Base-by-base conservation (phyloP, 2,113 vertebrate genomes). In the Cochlearius cochlearius region DNA sequence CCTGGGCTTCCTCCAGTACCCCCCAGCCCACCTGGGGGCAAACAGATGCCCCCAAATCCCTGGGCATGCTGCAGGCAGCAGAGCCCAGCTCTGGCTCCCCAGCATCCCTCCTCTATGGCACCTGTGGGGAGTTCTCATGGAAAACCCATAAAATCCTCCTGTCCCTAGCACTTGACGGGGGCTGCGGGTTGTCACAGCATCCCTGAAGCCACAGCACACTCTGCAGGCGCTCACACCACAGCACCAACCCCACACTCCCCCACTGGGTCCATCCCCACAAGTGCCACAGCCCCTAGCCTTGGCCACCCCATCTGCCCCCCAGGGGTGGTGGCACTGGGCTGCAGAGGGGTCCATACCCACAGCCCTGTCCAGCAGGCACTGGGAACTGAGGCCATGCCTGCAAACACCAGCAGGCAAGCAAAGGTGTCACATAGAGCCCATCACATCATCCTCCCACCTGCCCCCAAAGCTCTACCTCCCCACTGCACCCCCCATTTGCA, bases 161-260 rank as follows among this genome's bases (percentile, higher is more conserved):
- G 12, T 38, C 55, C 67, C 27, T 4, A 1, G 50, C 74, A 34
- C 55, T 12, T 8, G 23, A 10, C 2, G 2, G 77, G 73, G 75
- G 49, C 15, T 49, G 49, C 19, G 0, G 82, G 64, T 67, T 21
- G 1, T 7, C 4, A 0, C 58, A 43, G 82, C 92, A 97, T 96
- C 90, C 78, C 92, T 96, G 94, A 80, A 90, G 43, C 94, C 95
- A 96, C 92, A 96, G 96, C 96, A 97, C 96, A 96, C 96, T 93
- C 96, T 96, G 88, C 96, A 97, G 96, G 96, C 71, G 1, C 63
- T 86, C 13, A 0, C 53, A 62, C 74, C 3, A 0, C 75, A 90
- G 90, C 84, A 56, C 71, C 8, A 0, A 86, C 92, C 93, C 94
- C 84, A 82, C 52, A 69, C 25, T n/a, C 52, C 39, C 45, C 20